Percentiles rank a stretch among this genome's conserved stretches.
These are phyloP conservation scores for Champsocephalus esox DNA, from an alignment of 2,797 vertebrate species.

Conservation along the genomic window DNA sequence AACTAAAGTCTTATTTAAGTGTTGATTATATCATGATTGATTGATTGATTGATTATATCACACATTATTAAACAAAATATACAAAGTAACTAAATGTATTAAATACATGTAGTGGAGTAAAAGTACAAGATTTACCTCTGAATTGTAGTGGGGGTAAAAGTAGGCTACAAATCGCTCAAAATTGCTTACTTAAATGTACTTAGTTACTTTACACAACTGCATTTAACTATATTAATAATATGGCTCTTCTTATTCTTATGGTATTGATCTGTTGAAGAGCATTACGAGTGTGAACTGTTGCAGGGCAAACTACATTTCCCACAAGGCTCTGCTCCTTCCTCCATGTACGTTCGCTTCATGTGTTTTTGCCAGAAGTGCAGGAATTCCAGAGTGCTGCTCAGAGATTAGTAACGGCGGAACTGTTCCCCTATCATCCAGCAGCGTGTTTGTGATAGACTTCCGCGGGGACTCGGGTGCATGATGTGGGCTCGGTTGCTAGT, in stretches of 20 bases:
- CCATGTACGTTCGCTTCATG: not conserved
- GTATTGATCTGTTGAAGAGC: not conserved
- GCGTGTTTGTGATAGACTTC: conserved; percentile 7
- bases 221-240: not conserved
- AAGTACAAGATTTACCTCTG: no score
- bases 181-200: no score
- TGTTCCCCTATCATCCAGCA: not conserved
- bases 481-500: conserved; percentile 77
- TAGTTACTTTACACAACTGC: no score
- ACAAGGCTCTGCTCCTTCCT: conserved; percentile 55
- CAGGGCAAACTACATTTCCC: conserved; percentile 80
- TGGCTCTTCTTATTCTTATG: not conserved
- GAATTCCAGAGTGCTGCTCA: conserved; percentile 52
- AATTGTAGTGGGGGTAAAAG: no score
- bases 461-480: conserved; percentile 35
- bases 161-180: no score
- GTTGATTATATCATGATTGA: no score
- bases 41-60: no score
- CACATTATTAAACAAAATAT: no score
- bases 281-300: not conserved
- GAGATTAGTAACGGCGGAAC: conserved; percentile 49
- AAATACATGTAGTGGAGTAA: no score
- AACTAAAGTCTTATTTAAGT: no score
- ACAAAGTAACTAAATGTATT: no score
- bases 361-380: conserved; percentile 58